Percentiles rank a stretch among this genome's conserved stretches.
Conservation (phyloP, 2,888 invertebrate species). For the Prosopocoilus inquinatus region DNA sequence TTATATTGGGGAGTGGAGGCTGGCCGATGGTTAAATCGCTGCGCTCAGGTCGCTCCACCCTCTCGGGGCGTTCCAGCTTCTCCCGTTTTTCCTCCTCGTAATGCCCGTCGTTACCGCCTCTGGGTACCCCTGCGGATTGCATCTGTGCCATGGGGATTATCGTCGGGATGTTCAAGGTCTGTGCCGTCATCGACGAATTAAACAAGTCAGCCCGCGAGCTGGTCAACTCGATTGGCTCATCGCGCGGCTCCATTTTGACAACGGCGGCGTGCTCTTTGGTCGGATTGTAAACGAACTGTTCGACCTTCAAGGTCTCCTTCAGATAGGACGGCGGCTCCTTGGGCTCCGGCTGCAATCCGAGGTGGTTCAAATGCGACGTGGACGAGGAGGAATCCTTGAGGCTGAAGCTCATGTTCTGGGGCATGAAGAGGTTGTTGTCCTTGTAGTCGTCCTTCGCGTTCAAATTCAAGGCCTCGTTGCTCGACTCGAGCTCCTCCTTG, state of each 20-base stretch:
- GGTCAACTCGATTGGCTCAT: slow-evolving; percentile 50
- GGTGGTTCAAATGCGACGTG: slow-evolving; percentile 29
- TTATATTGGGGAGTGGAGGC: slow-evolving; percentile 56
- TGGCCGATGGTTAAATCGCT: slow-evolving; percentile 42
- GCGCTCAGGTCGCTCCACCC: slow-evolving; percentile 34
- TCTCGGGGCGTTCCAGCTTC: slow-evolving; percentile 40
- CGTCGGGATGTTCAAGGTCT: slow-evolving; percentile 46
- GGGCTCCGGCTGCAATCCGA: slow-evolving; percentile 38
- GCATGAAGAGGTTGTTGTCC: slow-evolving; percentile 38
- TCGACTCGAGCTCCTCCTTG: slow-evolving; percentile 45
- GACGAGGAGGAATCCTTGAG: slow-evolving; percentile 41
- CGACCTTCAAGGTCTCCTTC: slow-evolving; percentile 29
- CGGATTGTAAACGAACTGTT: slow-evolving; percentile 16
- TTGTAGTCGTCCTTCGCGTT: slow-evolving; percentile 32
- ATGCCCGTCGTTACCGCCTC: slow-evolving; percentile 12
- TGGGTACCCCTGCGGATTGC: slow-evolving; percentile 20
- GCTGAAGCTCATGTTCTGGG: slow-evolving; percentile 39
- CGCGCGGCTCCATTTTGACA: slow-evolving; percentile 48
- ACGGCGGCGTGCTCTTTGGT: slow-evolving; percentile 30
- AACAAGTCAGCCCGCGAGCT: slow-evolving; percentile 26
- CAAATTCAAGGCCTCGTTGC: slow-evolving; percentile 36
- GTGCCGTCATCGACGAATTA: slow-evolving; percentile 27
- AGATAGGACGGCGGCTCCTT: slow-evolving; percentile 35
- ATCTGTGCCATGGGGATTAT: slow-evolving; percentile 40
- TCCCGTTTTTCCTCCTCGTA: slow-evolving; percentile 37